Evolutionary conservation across 30 jellyfish, hydroid and myxozoan species (phyloP).

Genomic region (Cassiopea xamachana): DNA sequence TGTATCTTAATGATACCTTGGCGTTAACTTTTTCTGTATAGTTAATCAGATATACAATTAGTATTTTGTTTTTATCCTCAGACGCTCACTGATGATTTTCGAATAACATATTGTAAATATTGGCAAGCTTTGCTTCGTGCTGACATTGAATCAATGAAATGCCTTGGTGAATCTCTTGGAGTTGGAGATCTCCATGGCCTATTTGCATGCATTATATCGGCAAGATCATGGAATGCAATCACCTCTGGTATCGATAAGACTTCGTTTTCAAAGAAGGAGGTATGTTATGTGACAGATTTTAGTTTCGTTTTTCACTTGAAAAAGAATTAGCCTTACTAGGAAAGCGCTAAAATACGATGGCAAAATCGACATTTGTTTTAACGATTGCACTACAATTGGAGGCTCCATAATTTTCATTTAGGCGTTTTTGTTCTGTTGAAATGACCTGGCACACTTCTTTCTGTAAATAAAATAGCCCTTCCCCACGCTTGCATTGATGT

Average conservation of each 20-base stretch:
- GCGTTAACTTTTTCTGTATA: not conserved
- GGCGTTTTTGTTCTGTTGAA: too few relatives aligned
- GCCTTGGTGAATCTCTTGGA: conserved; percentile 74
- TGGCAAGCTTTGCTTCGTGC: conserved; percentile 91
- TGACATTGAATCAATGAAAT: conserved; percentile 73
- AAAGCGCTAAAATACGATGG: too few relatives aligned
- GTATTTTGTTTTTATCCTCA: conserved; percentile 11
- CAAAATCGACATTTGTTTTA: too few relatives aligned
- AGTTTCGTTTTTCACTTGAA: not conserved
- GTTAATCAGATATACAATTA: not conserved
- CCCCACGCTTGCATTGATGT: too few relatives aligned
- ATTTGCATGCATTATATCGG: conserved; percentile 92
- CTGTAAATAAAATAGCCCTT: too few relatives aligned
- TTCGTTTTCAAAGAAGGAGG: conserved; percentile 81
- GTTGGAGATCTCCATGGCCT: conserved; percentile 90
- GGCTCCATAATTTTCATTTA: too few relatives aligned
- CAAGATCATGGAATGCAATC: conserved; percentile 94
- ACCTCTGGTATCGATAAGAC: conserved; percentile 79
- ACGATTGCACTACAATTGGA: too few relatives aligned
- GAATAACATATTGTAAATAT: conserved; percentile 83
- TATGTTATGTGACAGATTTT: not conserved
- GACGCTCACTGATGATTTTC: conserved; percentile 86
- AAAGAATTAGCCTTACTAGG: too few relatives aligned
- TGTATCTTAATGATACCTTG: too few relatives aligned
- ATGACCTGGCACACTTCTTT: too few relatives aligned